Evolutionary conservation across 2,888 invertebrate genomes (phyloP), one percentile per base, ranked within the genome.

Genomic region (Gisinianus flammeolus): DNA sequence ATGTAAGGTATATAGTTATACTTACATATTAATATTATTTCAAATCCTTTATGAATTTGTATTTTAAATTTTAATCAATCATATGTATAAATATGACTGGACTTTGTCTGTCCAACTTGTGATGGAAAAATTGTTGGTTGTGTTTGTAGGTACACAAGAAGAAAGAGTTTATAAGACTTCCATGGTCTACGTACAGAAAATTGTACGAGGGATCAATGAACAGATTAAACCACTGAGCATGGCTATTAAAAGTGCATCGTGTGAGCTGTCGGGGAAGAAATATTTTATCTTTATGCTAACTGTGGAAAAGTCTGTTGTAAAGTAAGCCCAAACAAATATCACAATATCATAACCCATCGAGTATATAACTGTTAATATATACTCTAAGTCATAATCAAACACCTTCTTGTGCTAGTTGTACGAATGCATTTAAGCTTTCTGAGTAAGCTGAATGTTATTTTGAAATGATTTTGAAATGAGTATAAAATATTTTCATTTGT

Each of bases 241-340:
- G 81, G 79, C 81, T 26, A 83, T 84, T 33, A 56, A 80, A 54
- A 81, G 81, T 73, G 83, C 82, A 3, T 79, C 81, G 10, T 83
- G 83, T 78, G 84, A 84, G 66, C 66, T 83, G 24, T 79, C 82
- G 31, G 81, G 81, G n/a, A 81, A 81, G 56, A 83, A 83, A 68
- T 84, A 77, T 76, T 84, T 83, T 69, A 79, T 84, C 8, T 83
- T 83, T 62, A 77, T 84, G 6, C 69, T 83, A 26, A 82, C 82
- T 0, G 81, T 83, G 52, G 84, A 84, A 67, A 83, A 82, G 54
- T 80, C 80, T n/a, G 79, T 84, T 28, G 77, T 82, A 79, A 82
- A 81, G 83, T 83, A 79, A 79, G 79, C 72, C 22, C 8, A 19
- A 77, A 24, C 19, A 30, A 4, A 22, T 28, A 4, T 24, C 70